Base-by-base conservation (phyloP, 2,797 vertebrate genomes). In the Zalophus californianus region DNA sequence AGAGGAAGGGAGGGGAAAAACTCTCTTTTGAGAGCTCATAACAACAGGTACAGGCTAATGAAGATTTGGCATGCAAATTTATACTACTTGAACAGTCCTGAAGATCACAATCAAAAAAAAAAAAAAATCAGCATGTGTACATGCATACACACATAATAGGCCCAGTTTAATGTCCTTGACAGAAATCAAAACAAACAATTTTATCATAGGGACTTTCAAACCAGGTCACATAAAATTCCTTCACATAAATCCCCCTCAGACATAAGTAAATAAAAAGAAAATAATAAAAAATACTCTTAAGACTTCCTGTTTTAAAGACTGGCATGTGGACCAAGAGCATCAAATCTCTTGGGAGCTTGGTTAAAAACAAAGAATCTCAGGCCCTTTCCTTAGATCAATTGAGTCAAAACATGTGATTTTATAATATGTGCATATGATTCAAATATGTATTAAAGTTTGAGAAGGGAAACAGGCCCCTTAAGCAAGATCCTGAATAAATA, bases 331-430 rank as follows among this genome's bases (percentile, higher is more conserved):
- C 38, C 58, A 35, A 50, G 8, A n/a, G 3, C 6, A 8, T 16
- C 15, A 70, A 29, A 90, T 87, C 50, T n/a, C 14, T 72, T 35
- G 64, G 44, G 27, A 58, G 7, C 5, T 90, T 68, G 29, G 29
- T 68, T 75, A 77, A 68, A 75, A 95, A 86, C 41, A 41, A 90
- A 86, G 58, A 41, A 29, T 73, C 27, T 73, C 68, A 73, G 86
- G 13, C 3, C 3, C 7, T 90, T 23, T 35, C 2, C 25, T n/a
- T 29, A 7, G 1, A 50, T 10, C 1, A 18, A 77, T 5, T n/a
- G 50, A 86, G 54, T 62, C 7, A 5, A 86, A 75, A 44, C 52
- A 77, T 54, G 6, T 16, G 16, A 13, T 68, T 90, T 89, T 35
- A 78, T 13, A 82, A 68, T 50, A 52, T 60, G 13, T 10, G 48